Base-by-base conservation (phyloP, 2,888 invertebrate genomes). In the Xylocampa areola region DNA sequence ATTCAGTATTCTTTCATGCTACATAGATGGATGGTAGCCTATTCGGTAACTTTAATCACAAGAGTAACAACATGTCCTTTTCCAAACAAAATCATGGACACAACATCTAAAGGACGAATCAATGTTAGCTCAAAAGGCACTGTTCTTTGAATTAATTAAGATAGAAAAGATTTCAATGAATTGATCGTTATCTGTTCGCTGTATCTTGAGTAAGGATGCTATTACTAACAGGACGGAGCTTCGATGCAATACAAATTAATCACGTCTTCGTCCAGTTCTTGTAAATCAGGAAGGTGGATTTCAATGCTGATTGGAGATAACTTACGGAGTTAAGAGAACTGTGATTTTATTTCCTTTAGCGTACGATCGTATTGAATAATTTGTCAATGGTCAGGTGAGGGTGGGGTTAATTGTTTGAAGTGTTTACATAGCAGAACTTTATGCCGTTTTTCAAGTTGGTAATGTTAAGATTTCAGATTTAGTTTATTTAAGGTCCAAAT, bases 111-210 rank as follows among this genome's bases (percentile, higher is more conserved):
- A 60, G 37, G 50, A 48, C 32, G 29, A 55, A 53, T 63, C 55
- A 68, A 61, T 54, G 73, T 60, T 57, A 65, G 43, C 61, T 57
- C 43, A 66, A 47, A 13, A 23, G 5, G 41, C 48, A 52, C 47
- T 64, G 35, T 59, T 58, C 52, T 59, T 49, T 47, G 66, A 72
- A 69, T 76, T 57, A 53, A 76, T 62, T 58, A 58, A 51, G 44
- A 50, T 48, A 58, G 50, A 33, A 65, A 60, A 60, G 43, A 65
- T 67, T 68, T 29, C 37, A 35, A 35, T 43, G 45, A 61, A 65
- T 39, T 2, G 65, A 68, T 73, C 25, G 39, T 37, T 65, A 75
- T 73, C 74, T 59, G 16, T 45, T 51, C 41, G 13, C 21, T 21
- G 41, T 43, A 16, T 29, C 51, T 58, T 47, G n/a, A 37, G 33